Evolutionary conservation across 2,888 invertebrate species (phyloP), one percentile per base, ranked within the genome.

Genomic region (Polydrusus cervinus): DNA sequence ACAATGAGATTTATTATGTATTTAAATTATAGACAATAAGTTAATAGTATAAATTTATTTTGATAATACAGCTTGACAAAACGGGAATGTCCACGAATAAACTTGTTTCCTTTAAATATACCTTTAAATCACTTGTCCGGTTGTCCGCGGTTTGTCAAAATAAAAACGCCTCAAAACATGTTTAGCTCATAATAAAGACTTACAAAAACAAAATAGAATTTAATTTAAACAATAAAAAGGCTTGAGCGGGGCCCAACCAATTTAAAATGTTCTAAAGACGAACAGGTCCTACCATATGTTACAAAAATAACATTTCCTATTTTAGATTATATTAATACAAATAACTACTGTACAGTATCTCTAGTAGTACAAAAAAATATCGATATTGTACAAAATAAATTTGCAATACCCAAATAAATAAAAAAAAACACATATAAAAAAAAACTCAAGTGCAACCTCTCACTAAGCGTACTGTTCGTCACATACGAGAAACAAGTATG

Each of bases 21-120:
- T 74, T 68, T 74, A 74, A 80, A 79, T 75, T 72, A 79, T 62
- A 84, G 81, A 83, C 83, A 83, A 82, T 81, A 82, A 82, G 80
- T 83, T 83, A 85, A 85, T 86, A 84, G 84, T 86, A 86, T 85
- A 86, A 85, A 85, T 86, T 86, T 86, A 85, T 85, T 78, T 85
- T 83, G 82, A 84, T 85, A 85, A 86, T 86, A 86, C 85, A 86
- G 85, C 83, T 83, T 86, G 86, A 86, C 85, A 86, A 76, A 86
- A 85, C 83, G 84, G 86, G 86, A 86, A 86, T 86, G 86, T 86
- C 85, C 81, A 83, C 83, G 84, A 85, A 83, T 84, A 79, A 78
- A 74, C 69, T 70, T 75, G 64, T 61, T 67, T 47, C 71, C 68
- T 71, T 57, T 71, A 71, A 62, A 53, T 71, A 71, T 71, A 68